Evolutionary conservation across 2,797 vertebrate genomes (phyloP).

Genomic region (Peromyscus nudipes): DNA sequence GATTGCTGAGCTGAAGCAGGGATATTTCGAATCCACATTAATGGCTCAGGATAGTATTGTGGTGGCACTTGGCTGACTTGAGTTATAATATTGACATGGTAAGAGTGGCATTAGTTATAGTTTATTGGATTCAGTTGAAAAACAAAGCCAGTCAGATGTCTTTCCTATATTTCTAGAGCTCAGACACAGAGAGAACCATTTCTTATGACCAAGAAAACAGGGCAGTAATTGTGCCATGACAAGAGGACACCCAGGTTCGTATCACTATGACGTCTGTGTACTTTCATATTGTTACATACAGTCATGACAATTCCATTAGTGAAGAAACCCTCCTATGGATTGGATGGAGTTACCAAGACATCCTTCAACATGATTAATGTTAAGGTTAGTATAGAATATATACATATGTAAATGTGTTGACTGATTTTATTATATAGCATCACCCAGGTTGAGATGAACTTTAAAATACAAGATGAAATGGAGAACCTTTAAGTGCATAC

Average conservation of each 20-base stretch:
- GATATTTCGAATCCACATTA: not conserved
- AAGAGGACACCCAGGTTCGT: not conserved
- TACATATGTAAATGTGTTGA: not conserved
- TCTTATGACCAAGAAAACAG: not conserved
- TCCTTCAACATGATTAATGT: not conserved
- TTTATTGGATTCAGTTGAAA: not conserved
- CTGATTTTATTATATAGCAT: conserved; percentile 9
- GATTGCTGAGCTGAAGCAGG: not conserved
- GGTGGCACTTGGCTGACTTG: not conserved
- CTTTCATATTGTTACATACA: not conserved
- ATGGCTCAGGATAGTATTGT: not conserved
- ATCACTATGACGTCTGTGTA: not conserved
- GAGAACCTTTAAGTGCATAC: not conserved
- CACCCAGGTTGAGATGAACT: not conserved
- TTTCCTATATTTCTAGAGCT: not conserved
- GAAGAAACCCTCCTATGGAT: not conserved
- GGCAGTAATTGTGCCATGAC: not conserved
- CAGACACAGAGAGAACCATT: not conserved
- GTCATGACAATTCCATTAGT: not conserved
- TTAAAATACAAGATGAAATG: not conserved
- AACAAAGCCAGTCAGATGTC: not conserved
- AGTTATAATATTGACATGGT: not conserved
- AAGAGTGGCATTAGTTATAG: not conserved
- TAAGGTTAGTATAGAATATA: not conserved
- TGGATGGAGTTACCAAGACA: not conserved